Base-by-base conservation (phyloP, 2,113 vertebrate species). In the Bujurquina vittata region DNA sequence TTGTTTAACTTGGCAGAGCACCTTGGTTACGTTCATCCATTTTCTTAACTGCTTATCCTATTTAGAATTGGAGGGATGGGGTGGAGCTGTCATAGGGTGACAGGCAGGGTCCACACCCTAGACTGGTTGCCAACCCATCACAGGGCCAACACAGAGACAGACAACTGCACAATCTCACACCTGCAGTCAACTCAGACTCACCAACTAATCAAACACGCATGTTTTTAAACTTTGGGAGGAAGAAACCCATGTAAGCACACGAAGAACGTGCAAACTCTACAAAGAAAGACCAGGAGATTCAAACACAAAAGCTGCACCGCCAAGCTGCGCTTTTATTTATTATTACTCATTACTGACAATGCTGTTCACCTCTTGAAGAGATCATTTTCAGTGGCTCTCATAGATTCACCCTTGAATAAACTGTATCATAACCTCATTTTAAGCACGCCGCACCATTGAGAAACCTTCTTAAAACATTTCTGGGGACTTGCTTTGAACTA, bases 1-100 rank as follows among this genome's bases (percentile, higher is more conserved):
- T 56, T 77, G 20, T 78, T 65, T 22, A 26, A 74, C 65, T 78
- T 75, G 67, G 74, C 59, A 75, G n/a, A 55, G 9, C 11, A 35
- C 7, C 7, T 52, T 72, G 43, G 67, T 69, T 69, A 52, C 65
- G 52, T 49, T 23, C 17, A 69, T 69, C 43, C 43, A 69, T 69
- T 69, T 49, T 29, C 40, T 20, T 52, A 69, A 52, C 43, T 52
- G 65, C 65, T 69, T 52, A 52, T 52, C 65, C 65, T 69, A 69
- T 26, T 69, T 31, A 69, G 43, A 9, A 15, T 49, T 29, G 35
- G 35, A 35, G 35, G 35, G 37, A 49, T 20, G 63, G 15, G 65
- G 65, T 49, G 65, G 23, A 69, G 65, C 65, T 69, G 49, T 52
- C 18, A 20, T 69, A 69, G 7, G 23, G 29, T 52, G 15, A 69